Percentiles rank a stretch among this genome's conserved stretches.
Conservation (phyloP, 92 coral and sea anemone species). For the Phenganax stokvisi region DNA sequence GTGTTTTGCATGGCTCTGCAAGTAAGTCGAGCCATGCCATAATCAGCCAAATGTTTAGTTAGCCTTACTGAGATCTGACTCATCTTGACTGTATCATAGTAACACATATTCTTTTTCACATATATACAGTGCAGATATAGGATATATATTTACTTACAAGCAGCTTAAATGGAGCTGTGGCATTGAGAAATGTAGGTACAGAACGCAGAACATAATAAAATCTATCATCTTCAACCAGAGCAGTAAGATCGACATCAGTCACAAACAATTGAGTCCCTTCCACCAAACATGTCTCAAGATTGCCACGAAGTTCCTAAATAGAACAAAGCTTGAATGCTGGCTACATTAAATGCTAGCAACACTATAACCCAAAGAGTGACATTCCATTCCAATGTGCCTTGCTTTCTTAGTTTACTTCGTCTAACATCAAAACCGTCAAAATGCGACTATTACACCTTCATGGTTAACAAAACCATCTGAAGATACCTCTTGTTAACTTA, state of each 20-base stretch:
- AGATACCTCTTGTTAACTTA: background rate
- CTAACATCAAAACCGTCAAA: too few relatives aligned
- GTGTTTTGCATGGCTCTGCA: too few relatives aligned
- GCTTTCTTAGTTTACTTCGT: too few relatives aligned
- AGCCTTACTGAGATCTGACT: too few relatives aligned
- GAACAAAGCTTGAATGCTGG: background rate
- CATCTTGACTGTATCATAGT: background rate
- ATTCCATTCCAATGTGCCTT: too few relatives aligned
- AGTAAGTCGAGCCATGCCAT: too few relatives aligned
- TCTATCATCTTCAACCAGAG: slow-evolving; percentile 66
- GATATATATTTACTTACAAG: slow-evolving; percentile 50
- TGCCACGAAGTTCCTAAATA: slow-evolving; percentile 88
- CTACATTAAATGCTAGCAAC: background rate
- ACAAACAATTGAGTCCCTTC: slow-evolving; percentile 86
- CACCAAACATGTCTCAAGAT: slow-evolving; percentile 90
- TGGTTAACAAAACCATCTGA: background rate
- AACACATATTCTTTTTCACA: too few relatives aligned
- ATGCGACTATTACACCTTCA: too few relatives aligned
- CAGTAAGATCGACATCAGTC: slow-evolving; percentile 82
- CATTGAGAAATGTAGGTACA: slow-evolving; percentile 71
- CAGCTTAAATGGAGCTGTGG: slow-evolving; percentile 78
- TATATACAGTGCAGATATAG: background rate
- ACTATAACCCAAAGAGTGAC: background rate
- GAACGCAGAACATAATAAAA: slow-evolving; percentile 70
- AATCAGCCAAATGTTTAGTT: too few relatives aligned